Evolutionary conservation across 2,113 vertebrate species (phyloP).

Genomic region (Isurus oxyrinchus): DNA sequence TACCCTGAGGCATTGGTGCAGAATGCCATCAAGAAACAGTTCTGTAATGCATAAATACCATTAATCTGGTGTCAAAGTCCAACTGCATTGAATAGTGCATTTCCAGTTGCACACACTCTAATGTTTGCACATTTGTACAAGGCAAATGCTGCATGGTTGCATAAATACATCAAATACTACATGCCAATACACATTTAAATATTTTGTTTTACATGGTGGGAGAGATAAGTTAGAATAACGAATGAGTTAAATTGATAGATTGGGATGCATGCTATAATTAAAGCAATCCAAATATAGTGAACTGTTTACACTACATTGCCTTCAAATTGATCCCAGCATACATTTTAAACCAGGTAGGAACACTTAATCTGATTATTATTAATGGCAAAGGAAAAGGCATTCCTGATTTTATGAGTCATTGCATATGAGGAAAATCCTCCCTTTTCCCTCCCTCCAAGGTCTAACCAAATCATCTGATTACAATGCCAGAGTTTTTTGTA

Average conservation of each 20-base stretch:
- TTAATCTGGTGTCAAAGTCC: not conserved
- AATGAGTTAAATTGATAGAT: not conserved
- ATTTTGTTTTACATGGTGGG: not conserved
- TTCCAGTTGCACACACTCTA: not conserved
- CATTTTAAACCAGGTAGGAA: not conserved
- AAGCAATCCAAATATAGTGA: not conserved
- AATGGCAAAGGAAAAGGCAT: not conserved
- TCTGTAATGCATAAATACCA: not conserved
- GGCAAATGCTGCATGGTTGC: not conserved
- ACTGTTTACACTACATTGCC: not conserved
- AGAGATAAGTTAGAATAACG: not conserved
- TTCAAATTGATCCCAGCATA: not conserved
- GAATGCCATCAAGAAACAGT: not conserved
- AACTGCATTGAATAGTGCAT: not conserved
- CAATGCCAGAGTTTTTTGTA: not conserved
- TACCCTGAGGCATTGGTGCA: not conserved
- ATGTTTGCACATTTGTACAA: not conserved
- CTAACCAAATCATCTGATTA: not conserved
- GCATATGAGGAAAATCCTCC: not conserved
- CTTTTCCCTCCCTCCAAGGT: not conserved
- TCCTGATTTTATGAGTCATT: not conserved
- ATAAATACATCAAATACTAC: not conserved
- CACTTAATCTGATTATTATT: not conserved
- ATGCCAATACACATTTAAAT: not conserved
- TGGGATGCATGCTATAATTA: not conserved